Evolutionary conservation across 2,888 invertebrate species (phyloP).

Genomic region (Holacanthella duospinosa): DNA sequence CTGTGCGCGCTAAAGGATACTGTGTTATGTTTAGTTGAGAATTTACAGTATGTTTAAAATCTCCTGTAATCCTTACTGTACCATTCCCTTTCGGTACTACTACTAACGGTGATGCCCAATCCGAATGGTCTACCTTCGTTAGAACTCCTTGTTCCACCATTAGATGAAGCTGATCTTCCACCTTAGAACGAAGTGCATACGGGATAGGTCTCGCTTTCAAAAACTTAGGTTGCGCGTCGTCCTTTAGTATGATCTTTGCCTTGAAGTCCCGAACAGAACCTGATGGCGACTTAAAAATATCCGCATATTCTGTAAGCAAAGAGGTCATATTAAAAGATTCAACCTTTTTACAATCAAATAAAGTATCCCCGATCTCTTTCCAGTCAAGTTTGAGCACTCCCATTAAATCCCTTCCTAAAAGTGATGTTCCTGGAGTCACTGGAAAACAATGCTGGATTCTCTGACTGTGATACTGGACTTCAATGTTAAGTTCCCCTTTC

Average conservation of each 20-base stretch:
- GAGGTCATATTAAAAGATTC: background rate
- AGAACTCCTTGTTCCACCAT: constrained; percentile 33
- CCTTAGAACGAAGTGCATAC: constrained; percentile 37
- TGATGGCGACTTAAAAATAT: constrained; percentile 15
- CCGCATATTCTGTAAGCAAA: constrained; percentile 14
- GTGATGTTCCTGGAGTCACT: constrained; percentile 14
- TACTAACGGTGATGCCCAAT: constrained; percentile 41
- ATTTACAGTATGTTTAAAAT: constrained; percentile 37
- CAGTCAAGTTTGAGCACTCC: constrained; percentile 14
- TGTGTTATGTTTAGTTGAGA: constrained; percentile 37
- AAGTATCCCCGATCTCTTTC: constrained; percentile 8
- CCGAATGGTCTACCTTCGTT: constrained; percentile 24
- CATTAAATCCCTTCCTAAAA: constrained; percentile 22
- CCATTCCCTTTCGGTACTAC: constrained; percentile 40
- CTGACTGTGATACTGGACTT: constrained; percentile 7
- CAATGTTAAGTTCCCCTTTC: constrained; percentile 8
- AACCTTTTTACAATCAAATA: background rate
- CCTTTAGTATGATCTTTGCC: constrained; percentile 27
- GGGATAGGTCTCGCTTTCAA: constrained; percentile 37
- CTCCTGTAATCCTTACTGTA: constrained; percentile 39
- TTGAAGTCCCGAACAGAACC: constrained; percentile 28
- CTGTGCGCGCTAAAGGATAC: constrained; percentile 34
- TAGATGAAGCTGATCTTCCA: constrained; percentile 34
- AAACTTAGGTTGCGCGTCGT: constrained; percentile 36
- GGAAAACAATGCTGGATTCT: constrained; percentile 5